Evolutionary conservation across 2,888 invertebrate genomes (phyloP).

Genomic region (Andrena flavipes): DNA sequence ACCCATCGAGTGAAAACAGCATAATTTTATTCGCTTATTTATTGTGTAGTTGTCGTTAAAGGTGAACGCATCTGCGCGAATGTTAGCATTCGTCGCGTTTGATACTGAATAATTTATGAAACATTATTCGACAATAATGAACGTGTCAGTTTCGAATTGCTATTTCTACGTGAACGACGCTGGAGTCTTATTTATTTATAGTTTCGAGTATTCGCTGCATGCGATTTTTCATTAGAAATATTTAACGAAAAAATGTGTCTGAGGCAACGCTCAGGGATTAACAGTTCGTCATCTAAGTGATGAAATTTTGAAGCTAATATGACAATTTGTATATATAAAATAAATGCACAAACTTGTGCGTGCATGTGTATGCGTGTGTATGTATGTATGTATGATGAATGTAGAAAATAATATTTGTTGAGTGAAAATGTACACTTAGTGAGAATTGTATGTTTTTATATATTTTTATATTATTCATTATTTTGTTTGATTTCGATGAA

Average conservation of each 20-base stretch:
- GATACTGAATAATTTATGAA: neutral
- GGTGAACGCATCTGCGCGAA: neutral
- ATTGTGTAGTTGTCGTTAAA: slow-evolving; percentile 2
- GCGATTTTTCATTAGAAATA: neutral
- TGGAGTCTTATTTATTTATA: slow-evolving; percentile 51
- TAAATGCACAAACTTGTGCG: slow-evolving; percentile 9
- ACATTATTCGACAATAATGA: neutral
- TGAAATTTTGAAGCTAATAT: slow-evolving; percentile 7
- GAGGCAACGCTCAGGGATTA: slow-evolving; percentile 44
- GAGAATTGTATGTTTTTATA: slow-evolving; percentile 14
- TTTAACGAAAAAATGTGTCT: slow-evolving; percentile 7
- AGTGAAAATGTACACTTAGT: slow-evolving; percentile 16
- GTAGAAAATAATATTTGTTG: neutral
- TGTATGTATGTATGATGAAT: slow-evolving; percentile 1
- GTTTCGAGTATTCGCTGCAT: slow-evolving; percentile 15
- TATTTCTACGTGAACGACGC: neutral
- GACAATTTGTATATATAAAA: slow-evolving; percentile 8
- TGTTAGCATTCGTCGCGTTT: slow-evolving; percentile 7
- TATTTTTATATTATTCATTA: slow-evolving; percentile 20
- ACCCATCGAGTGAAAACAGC: slow-evolving; percentile 86
- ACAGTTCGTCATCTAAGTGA: slow-evolving; percentile 16
- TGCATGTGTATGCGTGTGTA: slow-evolving; percentile 2
- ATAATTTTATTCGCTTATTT: slow-evolving; percentile 38
- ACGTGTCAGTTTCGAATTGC: neutral
- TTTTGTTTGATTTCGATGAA: slow-evolving; percentile 5